These are phyloP conservation scores for Synergus umbraculus DNA, from an alignment of 2,888 invertebrate genomes.

Conservation along the genomic window DNA sequence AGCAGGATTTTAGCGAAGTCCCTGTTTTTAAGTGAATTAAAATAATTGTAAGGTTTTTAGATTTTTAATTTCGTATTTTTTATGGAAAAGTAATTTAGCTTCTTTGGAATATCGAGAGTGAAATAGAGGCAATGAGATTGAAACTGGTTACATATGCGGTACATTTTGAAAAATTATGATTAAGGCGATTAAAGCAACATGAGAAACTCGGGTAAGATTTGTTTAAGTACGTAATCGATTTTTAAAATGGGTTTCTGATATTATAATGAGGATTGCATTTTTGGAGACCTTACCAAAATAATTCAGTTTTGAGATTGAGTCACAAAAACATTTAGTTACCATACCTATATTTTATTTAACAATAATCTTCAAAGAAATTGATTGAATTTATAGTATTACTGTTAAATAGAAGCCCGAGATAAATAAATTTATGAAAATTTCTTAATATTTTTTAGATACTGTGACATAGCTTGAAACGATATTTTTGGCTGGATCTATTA, in stretches of 20 bases:
- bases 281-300: neutral
- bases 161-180: conserved; percentile 21
- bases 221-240: neutral
- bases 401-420: no score
- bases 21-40: neutral
- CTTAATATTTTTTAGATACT: neutral
- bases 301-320: neutral
- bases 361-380: no score
- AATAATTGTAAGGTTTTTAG: neutral
- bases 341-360: no score
- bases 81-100: conserved; percentile 1
- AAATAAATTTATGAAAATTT: neutral
- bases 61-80: neutral
- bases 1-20: neutral
- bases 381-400: no score
- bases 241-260: neutral
- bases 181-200: conserved; percentile 30
- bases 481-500: neutral
- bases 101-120: neutral
- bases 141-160: conserved; percentile 25
- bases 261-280: neutral
- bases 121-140: neutral
- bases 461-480: neutral
- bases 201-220: neutral
- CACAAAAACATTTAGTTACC: neutral